Evolutionary conservation across 2,797 vertebrate species (phyloP).

Genomic region (Aphelocoma californica): DNA sequence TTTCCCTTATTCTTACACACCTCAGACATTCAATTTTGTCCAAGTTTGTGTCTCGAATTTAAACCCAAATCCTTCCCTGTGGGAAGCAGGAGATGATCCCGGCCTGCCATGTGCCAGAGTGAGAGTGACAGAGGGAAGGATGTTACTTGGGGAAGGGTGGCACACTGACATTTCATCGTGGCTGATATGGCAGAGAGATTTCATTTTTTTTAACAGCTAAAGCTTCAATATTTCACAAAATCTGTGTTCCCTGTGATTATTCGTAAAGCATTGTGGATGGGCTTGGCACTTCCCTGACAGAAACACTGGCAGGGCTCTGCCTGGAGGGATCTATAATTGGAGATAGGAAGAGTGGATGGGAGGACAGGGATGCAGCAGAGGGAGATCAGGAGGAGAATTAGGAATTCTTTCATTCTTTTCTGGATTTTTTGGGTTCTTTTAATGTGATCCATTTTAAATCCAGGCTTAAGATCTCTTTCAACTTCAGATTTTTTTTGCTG

Average conservation of each 20-base stretch:
- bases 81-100: not conserved
- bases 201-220: not conserved
- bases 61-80: not conserved
- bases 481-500: not conserved
- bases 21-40: not conserved
- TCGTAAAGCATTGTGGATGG: not conserved
- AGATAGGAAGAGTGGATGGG: not conserved
- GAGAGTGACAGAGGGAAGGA: not conserved
- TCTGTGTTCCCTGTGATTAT: not conserved
- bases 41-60: not conserved
- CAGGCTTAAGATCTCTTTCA: not conserved
- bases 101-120: not conserved
- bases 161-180: not conserved
- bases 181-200: not conserved
- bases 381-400: not conserved
- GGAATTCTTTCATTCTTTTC: not conserved
- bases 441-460: not conserved
- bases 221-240: not conserved
- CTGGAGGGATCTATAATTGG: constrained; percentile 17
- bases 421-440: not conserved
- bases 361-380: constrained; percentile 9
- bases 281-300: constrained; percentile 7
- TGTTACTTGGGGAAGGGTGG: not conserved
- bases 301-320: constrained; percentile 16
- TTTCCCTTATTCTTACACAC: not conserved